A percentile compares a stretch with the other conserved stretches of the same genome.
These are phyloP conservation scores for Dinothrombium tinctorium DNA, from an alignment of 1,140 invertebrate species.

Conservation along the genomic window DNA sequence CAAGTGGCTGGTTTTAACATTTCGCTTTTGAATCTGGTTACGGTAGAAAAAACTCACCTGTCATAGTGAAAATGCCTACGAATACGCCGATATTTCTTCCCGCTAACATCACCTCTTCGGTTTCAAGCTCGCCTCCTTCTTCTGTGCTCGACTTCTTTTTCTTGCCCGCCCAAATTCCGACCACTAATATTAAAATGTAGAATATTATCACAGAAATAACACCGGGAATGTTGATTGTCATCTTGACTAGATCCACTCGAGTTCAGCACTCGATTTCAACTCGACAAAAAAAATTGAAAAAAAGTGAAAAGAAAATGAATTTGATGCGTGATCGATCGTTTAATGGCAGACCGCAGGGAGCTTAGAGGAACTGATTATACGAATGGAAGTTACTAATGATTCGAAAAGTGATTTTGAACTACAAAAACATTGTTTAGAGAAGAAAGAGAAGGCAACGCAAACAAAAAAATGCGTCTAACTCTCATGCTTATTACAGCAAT, in stretches of 20 bases:
- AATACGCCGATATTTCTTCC: constrained; percentile 83
- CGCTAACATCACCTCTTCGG: constrained; percentile 86
- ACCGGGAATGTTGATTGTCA: constrained; percentile 53
- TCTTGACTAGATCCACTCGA: constrained; percentile 6
- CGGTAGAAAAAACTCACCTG: constrained; percentile 30
- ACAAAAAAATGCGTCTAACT: no score
- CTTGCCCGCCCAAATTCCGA: constrained; percentile 81
- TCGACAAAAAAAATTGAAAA: no score
- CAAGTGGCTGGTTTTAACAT: constrained; percentile 43
- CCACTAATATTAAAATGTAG: constrained; percentile 68
- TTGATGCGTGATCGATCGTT: no score
- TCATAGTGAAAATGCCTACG: constrained; percentile 96
- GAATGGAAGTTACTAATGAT: no score
- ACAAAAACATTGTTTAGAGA: no score
- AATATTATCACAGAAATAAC: constrained; percentile 77
- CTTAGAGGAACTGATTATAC: no score
- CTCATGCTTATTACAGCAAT: no score
- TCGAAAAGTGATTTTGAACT: no score
- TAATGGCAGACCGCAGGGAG: no score
- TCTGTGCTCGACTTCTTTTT: constrained; percentile 54
- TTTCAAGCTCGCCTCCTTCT: constrained; percentile 24
- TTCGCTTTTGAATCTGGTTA: constrained; percentile 22
- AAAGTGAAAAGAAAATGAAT: no score
- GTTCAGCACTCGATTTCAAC: no score
- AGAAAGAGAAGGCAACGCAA: no score